These are phyloP conservation scores for Machaerirhynchus nigripectus DNA, from an alignment of 2,113 vertebrate genomes.

Conservation along the genomic window DNA sequence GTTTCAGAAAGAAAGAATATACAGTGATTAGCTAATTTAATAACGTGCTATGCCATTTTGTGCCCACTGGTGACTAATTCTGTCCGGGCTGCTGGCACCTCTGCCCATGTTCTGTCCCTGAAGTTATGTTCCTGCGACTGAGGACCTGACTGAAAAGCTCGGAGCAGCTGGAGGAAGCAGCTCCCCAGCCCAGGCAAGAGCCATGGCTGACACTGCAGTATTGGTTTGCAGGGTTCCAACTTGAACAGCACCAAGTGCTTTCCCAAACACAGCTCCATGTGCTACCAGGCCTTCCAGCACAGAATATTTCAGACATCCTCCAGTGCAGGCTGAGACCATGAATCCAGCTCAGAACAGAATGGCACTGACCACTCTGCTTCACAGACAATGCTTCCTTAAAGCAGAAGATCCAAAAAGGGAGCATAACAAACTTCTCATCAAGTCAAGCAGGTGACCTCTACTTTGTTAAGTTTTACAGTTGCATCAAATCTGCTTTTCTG, in stretches of 20 bases:
- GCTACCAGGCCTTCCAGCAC: neutral
- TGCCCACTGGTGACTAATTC: neutral
- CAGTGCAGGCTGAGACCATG: accelerated
- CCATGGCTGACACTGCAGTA: neutral
- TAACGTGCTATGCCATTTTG: neutral
- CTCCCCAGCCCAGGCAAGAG: neutral
- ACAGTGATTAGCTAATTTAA: neutral
- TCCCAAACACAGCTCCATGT: neutral
- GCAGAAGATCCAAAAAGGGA: neutral
- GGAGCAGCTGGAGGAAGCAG: neutral
- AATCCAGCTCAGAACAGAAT: neutral
- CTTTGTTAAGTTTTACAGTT: neutral
- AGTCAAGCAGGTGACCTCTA: neutral
- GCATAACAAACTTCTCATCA: neutral
- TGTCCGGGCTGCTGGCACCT: neutral
- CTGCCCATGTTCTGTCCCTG: neutral
- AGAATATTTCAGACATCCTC: neutral
- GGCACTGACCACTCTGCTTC: neutral
- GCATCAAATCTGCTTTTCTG: neutral
- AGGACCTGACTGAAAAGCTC: neutral
- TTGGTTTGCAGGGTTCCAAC: neutral
- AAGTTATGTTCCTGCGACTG: accelerated
- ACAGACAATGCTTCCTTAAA: neutral
- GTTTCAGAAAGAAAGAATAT: neutral
- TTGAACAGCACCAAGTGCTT: neutral